These are phyloP conservation scores for Pseudomyrmex concolor DNA, from an alignment of 1,140 invertebrate species.

Conservation along the genomic window DNA sequence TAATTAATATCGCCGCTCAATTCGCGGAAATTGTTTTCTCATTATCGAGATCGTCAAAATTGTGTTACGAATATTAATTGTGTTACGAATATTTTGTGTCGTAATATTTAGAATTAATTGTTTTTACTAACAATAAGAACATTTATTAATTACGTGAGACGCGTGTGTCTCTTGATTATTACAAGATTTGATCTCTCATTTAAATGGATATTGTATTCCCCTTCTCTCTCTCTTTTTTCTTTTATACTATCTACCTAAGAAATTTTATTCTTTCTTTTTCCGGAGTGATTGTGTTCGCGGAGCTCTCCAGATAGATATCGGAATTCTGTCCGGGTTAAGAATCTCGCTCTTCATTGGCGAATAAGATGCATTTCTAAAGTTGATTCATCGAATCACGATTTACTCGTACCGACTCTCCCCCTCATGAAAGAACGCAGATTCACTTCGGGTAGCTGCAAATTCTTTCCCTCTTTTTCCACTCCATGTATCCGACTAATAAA, in stretches of 20 bases:
- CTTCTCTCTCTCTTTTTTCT: too few relatives aligned
- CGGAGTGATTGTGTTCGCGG: not conserved
- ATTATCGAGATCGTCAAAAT: not conserved
- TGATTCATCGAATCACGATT: conserved; percentile 15
- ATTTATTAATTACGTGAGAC: not conserved
- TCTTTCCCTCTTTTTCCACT: conserved; percentile 6
- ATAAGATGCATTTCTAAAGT: not conserved
- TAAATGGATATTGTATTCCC: too few relatives aligned
- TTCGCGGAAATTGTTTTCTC: not conserved
- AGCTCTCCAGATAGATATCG: not conserved
- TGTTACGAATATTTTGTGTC: not conserved
- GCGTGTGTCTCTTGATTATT: too few relatives aligned
- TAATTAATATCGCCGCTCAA: conserved; percentile 6
- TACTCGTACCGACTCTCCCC: conserved; percentile 20
- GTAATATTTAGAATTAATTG: too few relatives aligned
- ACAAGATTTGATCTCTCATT: too few relatives aligned
- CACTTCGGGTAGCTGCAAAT: not conserved
- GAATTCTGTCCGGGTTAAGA: not conserved
- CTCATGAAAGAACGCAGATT: not conserved
- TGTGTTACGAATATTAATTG: conserved; percentile 3
- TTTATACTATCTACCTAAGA: too few relatives aligned
- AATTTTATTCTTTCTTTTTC: too few relatives aligned
- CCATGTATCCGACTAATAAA: conserved; percentile 54
- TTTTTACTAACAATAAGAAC: too few relatives aligned
- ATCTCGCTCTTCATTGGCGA: not conserved